phyloP scores from a whole-genome alignment of 2,113 vertebrate species.

The Salvelinus namaycush region DNA sequence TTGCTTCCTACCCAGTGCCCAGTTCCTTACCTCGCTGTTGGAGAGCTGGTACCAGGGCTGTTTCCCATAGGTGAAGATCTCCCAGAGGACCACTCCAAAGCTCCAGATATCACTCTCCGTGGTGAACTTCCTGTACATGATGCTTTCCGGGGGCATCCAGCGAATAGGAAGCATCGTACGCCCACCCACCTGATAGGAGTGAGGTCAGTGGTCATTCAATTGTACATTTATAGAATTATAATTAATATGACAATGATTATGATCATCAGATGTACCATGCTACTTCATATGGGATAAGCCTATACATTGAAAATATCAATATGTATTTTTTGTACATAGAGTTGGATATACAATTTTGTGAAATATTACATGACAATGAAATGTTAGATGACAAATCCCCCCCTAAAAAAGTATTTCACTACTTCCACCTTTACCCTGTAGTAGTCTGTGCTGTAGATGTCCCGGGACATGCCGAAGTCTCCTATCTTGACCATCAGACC shows the following conservation, averaged over 20 bases:
- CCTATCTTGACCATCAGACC: conserved; percentile 93
- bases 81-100: conserved; percentile 96
- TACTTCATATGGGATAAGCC: neutral
- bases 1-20: neutral
- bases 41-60: conserved; percentile 97
- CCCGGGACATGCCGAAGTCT: conserved; percentile 95
- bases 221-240: too few relatives aligned
- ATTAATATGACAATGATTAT: neutral
- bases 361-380: too few relatives aligned
- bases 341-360: neutral
- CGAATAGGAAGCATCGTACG: conserved; percentile 98
- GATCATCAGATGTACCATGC: neutral
- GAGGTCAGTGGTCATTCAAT: neutral
- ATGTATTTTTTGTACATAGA: neutral
- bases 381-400: neutral
- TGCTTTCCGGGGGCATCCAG: conserved; percentile 98
- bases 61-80: conserved; percentile 97
- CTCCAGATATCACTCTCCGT: conserved; percentile 97
- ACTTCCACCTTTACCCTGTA: conserved; percentile 80
- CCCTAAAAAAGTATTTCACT: neutral
- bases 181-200: conserved; percentile 83
- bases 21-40: conserved; percentile 86
- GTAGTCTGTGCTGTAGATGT: conserved; percentile 98
- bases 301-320: neutral
- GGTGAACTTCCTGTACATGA: conserved; percentile 95